Evolutionary conservation across 2,888 invertebrate genomes (phyloP), one percentile per base, ranked within the genome.

Genomic region (Tupiocoris notatus): DNA sequence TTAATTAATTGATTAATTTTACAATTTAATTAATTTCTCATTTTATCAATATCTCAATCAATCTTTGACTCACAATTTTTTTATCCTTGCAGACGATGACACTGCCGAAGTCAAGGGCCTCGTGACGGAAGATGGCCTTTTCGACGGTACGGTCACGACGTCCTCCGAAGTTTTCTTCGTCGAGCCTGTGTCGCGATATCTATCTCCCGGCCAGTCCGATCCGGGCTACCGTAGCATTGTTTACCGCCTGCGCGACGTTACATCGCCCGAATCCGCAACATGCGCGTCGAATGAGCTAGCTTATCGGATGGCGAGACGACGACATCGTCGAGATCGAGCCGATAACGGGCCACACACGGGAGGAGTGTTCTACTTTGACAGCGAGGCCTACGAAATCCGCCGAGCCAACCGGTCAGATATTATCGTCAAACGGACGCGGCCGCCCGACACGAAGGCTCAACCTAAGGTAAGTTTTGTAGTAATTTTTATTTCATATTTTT

Each of bases 81-180:
- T 9, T 71, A 18, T 1, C 54, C 59, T 71, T 79, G 9, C 88
- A 88, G 56, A 88, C 94, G 94, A 91, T 86, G 94, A 95, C 82
- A 92, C 94, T 79, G 91, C 95, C 16, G 86, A 89, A 80, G 93
- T 95, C 73, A 91, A 93, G 83, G 96, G 96, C 58, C 86, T 96
- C 81, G 88, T 96, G 81, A 95, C 95, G 78, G 88, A 88, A 77
- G 92, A 94, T 78, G 96, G 96, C 76, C 87, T 94, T 77, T 93
- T 96, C 84, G 96, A 96, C 83, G 96, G 96, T 73, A 92, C 92
- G 75, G 91, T 96, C 82, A 88, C 89, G 84, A 92, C 93, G 70
- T 86, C 87, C 76, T 86, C 89, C 70, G 93, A 93, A 82, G 92
- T 94, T 82, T 94, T 90, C 85, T 94, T 93, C 84, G 88, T 96